Evolutionary conservation across 2,797 vertebrate genomes (phyloP), one percentile per base, ranked within the genome.

Genomic region (Etheostoma nigrum): DNA sequence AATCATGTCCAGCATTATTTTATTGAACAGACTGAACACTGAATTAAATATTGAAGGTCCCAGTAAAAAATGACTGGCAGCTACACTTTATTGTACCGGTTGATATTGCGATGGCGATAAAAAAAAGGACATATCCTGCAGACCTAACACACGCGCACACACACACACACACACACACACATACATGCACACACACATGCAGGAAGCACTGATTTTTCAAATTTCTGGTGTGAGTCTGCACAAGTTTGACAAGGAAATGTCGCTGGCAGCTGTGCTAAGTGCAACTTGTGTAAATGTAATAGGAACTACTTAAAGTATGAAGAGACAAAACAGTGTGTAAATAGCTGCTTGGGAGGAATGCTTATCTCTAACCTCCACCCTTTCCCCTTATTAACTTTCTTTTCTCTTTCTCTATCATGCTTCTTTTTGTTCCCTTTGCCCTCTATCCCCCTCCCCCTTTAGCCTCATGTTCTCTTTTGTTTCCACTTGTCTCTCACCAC

Each of bases 291-390:
- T 67, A 79, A 42, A 67, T 60, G 45, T 45, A 58, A 40, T 23
- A 67, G 47, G 68, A 57, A 54, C 47, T 72, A 68, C 45, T 72
- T 44, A 12, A 11, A 76, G 65, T 61, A 72, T n/a, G 21, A 47
- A 9, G n/a, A 72, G 48, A 54, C 25, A 67, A 53, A 64, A 55
- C 33, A 5, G 52, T 45, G 23, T 6, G 0, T 59, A 36, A 69
- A 78, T 21, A 19, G 40, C 53, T 69, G 51, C 47, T 70, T 0
- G 0, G 25, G n/a, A 45, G 16, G 16, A 57, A 65, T 30, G 23
- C 64, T 14, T 49, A 7, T 61, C 25, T 72, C 30, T 18, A 19
- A 45, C 27, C 15, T 11, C 42, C 18, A 63, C 47, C 48, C 19
- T 21, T 21, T 61, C 27, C 40, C 23, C 19, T 25, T 42, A 30